Conservation (phyloP, 35 echinoderm and acorn worm species). For the Ophioderma brevispina region DNA sequence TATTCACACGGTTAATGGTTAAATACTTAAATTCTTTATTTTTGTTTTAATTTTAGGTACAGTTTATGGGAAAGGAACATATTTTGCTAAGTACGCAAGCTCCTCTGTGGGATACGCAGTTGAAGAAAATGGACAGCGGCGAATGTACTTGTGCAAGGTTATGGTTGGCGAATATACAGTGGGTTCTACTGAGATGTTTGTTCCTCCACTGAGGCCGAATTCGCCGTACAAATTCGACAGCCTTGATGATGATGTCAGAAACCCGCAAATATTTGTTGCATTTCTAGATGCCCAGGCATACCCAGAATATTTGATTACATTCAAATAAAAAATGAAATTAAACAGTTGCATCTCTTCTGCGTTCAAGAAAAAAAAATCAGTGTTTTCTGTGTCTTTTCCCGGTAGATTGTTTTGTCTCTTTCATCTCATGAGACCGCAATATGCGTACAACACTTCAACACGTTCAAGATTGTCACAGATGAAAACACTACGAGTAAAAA, state of each 20-base stretch:
- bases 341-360: no score
- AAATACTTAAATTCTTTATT: no score
- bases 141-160: constrained; percentile 31
- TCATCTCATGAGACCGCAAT: no score
- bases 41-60: constrained; percentile 24
- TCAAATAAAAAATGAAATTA: no score
- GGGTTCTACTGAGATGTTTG: neutral
- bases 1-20: no score
- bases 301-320: constrained; percentile 47
- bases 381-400: no score
- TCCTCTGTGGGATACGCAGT: neutral
- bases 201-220: neutral
- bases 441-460: no score
- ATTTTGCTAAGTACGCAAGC: constrained; percentile 51
- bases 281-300: constrained; percentile 56
- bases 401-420: no score
- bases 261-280: constrained; percentile 17
- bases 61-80: constrained; percentile 33
- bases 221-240: constrained; percentile 9
- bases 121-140: neutral
- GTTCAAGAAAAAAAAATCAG: no score
- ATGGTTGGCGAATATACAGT: constrained; percentile 11
- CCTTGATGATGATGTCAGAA: constrained; percentile 5
- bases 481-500: no score
- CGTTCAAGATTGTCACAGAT: no score